Conservation (phyloP, 2,888 invertebrate species). For the Acleris cristana region DNA sequence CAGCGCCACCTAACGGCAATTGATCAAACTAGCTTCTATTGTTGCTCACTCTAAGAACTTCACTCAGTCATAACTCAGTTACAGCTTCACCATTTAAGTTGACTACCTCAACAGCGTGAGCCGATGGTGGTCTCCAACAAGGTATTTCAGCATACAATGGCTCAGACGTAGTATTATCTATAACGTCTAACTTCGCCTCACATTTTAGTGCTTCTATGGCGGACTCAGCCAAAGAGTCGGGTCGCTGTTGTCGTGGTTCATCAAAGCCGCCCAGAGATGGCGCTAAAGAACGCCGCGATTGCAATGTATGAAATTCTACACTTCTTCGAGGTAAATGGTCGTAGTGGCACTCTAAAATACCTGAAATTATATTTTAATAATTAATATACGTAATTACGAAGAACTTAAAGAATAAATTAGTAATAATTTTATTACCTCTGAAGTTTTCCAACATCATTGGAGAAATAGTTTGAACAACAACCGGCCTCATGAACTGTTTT, state of each 20-base stretch:
- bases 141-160: conserved; percentile 89
- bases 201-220: conserved; percentile 75
- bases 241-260: conserved; percentile 59
- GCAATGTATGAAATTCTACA: conserved; percentile 60
- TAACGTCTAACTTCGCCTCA: conserved; percentile 71
- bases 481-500: conserved; percentile 80
- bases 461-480: conserved; percentile 77
- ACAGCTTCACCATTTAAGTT: conserved; percentile 78
- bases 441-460: conserved; percentile 84
- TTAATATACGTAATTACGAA: neutral
- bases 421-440: conserved; percentile 65
- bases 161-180: conserved; percentile 76
- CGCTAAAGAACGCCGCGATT: conserved; percentile 57
- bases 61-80: conserved; percentile 74
- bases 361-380: conserved; percentile 46
- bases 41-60: conserved; percentile 9
- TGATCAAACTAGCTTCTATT: conserved; percentile 38
- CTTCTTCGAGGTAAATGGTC: conserved; percentile 83
- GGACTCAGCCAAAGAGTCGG: conserved; percentile 65
- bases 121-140: conserved; percentile 77
- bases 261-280: conserved; percentile 64
- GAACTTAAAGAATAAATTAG: too few relatives aligned
- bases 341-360: conserved; percentile 85
- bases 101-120: conserved; percentile 73
- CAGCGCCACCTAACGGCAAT: conserved; percentile 59